Evolutionary conservation across 2,797 vertebrate genomes (phyloP), one percentile per base, ranked within the genome.

Genomic region (Hyperoplus lanceolatus): DNA sequence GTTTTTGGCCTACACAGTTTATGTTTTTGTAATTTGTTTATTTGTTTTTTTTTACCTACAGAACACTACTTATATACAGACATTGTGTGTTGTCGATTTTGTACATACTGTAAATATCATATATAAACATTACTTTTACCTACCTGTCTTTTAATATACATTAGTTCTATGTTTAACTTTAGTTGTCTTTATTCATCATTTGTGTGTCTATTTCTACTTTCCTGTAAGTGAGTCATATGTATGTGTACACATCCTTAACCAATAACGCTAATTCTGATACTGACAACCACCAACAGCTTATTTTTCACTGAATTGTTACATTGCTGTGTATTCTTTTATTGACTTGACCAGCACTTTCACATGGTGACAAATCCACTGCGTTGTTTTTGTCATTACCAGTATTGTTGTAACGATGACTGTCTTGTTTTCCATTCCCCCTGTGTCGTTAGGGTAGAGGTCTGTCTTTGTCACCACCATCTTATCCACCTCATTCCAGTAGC

Each of bases 401-500:
- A 98, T 98, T 64, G 98, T 99, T 59, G 98, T 97, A 87, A 99
- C 98, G 46, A 99, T 95, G 82, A 99, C 97, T 1, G 98, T 99
- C 93, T 99, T 99, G 93, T 99, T 99, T 86, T 99, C 97, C 94
- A 98, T 95, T 83, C 96, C 97, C 68, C 96, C 96, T 45, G 97
- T 97, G 82, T 99, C 98, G 39, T 99, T 99, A 78, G 96, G 96
- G 65, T 97, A 96, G 36, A 97, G 94, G 57, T 99, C 98, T 0
- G 96, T 95, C 79, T 97, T 96, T 79, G 97, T 98, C 73, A 98
- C 96, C 60, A 97, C 98, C 97, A 99, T 98, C 96, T 97, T 99
- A 92, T 99, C 97, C 80, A 97, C 92, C 91, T 99, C 98, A 84
- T 98, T 99, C 98, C 98, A 99, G 73, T 98, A 99, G 70, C 97